Conservation (phyloP, 2,888 invertebrate species). For the Ariolimax columbianus region DNA sequence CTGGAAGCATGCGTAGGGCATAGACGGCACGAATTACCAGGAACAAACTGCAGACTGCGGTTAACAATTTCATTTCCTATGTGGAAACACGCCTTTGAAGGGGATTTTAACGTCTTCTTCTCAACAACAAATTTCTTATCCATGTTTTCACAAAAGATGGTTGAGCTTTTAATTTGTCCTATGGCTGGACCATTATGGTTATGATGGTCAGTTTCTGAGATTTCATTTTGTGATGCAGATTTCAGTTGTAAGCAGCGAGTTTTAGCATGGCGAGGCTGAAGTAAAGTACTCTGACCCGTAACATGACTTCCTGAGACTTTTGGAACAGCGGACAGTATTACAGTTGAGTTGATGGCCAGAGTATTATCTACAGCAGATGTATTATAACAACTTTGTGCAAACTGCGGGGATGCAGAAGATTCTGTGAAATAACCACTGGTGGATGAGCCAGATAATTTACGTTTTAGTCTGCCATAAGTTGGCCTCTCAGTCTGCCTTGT, state of each 20-base stretch:
- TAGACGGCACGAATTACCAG: background rate
- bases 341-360: background rate
- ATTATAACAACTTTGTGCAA: background rate
- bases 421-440: constrained; percentile 42
- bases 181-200: no score
- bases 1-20: background rate
- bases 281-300: background rate
- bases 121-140: constrained; percentile 21
- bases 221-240: background rate
- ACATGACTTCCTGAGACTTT: background rate
- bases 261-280: background rate
- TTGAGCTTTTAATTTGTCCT: no score
- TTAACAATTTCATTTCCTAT: background rate
- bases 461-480: background rate
- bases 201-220: no score
- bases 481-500: background rate
- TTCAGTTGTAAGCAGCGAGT: background rate
- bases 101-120: background rate
- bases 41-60: background rate
- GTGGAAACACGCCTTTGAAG: background rate
- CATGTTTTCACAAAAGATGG: no score
- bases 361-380: background rate
- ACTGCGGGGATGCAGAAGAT: background rate
- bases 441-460: constrained; percentile 15
- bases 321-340: background rate